Percentiles rank a stretch among this genome's conserved stretches.
phyloP scores from a whole-genome alignment of 2,797 vertebrate genomes.

The Acridotheres tristis region DNA sequence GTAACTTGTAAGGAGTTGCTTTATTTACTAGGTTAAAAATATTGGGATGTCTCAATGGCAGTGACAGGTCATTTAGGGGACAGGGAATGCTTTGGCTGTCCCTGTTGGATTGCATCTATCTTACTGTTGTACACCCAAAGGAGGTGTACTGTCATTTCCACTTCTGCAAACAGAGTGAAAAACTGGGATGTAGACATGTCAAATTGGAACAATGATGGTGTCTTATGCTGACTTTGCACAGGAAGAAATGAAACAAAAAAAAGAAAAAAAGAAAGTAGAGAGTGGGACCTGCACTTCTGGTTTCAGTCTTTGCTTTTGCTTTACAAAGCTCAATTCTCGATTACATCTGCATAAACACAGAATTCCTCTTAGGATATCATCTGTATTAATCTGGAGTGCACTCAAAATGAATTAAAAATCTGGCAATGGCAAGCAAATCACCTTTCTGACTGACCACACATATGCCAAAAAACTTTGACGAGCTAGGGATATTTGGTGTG shows the following conservation, averaged over 20 bases:
- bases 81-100: background rate
- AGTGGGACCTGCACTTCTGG: background rate
- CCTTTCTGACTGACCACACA: background rate
- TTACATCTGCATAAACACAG: background rate
- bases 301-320: background rate
- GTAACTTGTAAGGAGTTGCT: background rate
- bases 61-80: background rate
- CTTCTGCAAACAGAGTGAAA: background rate
- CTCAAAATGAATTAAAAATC: background rate
- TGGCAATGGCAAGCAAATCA: background rate
- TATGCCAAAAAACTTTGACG: background rate
- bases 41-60: background rate
- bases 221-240: background rate
- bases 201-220: background rate
- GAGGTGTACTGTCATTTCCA: background rate
- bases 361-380: background rate
- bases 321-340: background rate
- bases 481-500: background rate
- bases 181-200: background rate
- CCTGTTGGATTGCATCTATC: accelerated
- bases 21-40: background rate
- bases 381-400: background rate
- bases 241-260: background rate
- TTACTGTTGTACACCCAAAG: background rate
- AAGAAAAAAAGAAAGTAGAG: background rate